Base-by-base conservation (phyloP, 1,140 invertebrate species). In the Heliconius melpomene region DNA sequence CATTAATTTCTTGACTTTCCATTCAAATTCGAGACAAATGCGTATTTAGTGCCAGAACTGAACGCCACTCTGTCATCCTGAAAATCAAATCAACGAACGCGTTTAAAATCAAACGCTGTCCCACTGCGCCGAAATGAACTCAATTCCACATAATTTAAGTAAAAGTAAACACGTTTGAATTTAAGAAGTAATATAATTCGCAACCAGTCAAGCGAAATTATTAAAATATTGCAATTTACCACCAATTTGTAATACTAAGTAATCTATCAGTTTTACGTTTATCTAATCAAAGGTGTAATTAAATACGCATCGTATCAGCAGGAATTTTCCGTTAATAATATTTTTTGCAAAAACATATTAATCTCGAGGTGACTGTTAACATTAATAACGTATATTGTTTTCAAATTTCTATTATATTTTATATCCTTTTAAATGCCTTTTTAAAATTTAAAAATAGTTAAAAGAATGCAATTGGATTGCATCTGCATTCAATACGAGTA, bases 281-380 rank as follows among this genome's bases (percentile, higher is more conserved):
- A 81, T 81, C 79, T 81, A 78, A 81, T 81, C 79, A 75, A 20
- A 50, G 18, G 38, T 23, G 29, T 52, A 77, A 77, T 80, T 80
- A 75, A 75, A 76, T 71, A 76, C 29, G 32, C 32, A 70, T 79
- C 74, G 32, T 80, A 75, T 75, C 57, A 32, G 57, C 20, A 54
- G 79, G 38, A 81, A 81, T 78, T 80, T 81, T 81, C 79, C 79
- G 70, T 78, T 74, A 20, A 57, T 73, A 32, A 36, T 70, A 72
- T 52, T 78, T 74, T 72, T 75, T 50, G 66, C 29, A 77, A 73
- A 60, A 71, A 57, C n/a, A 73, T 66, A 26, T 26, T 57, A 36
- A 75, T 72, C n/a, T 60, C n/a, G n/a, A 23, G 54, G 20, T 60
- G 20, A 26, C n/a, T 60, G 54, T 60, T 60, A 52, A 60, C 54